Conservation (phyloP, 2,888 invertebrate species). For the Hirtodrosophila alboralis region DNA sequence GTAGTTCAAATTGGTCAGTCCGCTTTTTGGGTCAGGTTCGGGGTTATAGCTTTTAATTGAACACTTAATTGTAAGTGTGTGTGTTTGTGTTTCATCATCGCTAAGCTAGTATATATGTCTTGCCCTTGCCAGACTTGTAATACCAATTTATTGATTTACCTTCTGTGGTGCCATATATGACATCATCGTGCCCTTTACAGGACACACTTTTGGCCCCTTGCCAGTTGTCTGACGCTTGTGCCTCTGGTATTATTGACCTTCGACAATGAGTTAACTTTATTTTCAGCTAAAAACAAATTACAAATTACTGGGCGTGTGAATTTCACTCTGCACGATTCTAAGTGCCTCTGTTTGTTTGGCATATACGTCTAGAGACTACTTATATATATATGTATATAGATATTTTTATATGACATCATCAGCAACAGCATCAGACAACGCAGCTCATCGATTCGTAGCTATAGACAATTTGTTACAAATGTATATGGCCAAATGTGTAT, state of each 20-base stretch:
- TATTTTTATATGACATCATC: conserved; percentile 73
- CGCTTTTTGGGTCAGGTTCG: conserved; percentile 25
- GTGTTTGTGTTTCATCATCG: conserved; percentile 12
- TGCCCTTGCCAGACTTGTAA: conserved; percentile 35
- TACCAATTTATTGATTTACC: conserved; percentile 60
- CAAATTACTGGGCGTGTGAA: conserved; percentile 50
- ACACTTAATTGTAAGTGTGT: conserved; percentile 1
- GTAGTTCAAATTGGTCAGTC: conserved; percentile 1
- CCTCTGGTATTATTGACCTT: conserved; percentile 55
- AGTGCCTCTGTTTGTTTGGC: background rate
- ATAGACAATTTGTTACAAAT: conserved; percentile 25
- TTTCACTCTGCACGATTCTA: conserved; percentile 27
- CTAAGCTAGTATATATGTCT: conserved; percentile 8
- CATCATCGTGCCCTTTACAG: conserved; percentile 51
- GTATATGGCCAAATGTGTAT: conserved; percentile 5
- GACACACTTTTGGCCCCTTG: conserved; percentile 20
- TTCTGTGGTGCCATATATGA: conserved; percentile 42
- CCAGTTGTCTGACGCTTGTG: conserved; percentile 26
- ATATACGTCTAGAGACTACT: background rate
- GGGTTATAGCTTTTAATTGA: conserved; percentile 36
- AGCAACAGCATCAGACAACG: conserved; percentile 25
- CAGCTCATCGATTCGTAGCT: conserved; percentile 55
- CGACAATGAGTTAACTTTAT: conserved; percentile 44
- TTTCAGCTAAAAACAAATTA: conserved; percentile 24
- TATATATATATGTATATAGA: no score